These are phyloP conservation scores for Drosophila equinoxialis DNA, from an alignment of 1,140 invertebrate species.

Conservation along the genomic window DNA sequence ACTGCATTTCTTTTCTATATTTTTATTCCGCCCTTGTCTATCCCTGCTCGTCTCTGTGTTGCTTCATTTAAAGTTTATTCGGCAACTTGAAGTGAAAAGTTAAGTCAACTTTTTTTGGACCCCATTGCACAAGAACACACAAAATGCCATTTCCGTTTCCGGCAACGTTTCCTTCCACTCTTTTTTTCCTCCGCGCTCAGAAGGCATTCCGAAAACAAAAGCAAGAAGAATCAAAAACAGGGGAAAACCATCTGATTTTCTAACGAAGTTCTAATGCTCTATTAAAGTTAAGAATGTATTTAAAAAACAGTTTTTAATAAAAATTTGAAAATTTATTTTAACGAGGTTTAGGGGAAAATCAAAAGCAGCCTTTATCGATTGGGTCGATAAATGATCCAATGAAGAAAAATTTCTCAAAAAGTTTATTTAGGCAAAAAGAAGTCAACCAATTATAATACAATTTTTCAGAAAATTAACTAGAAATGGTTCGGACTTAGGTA, in stretches of 20 bases:
- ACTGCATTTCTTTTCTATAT: background rate
- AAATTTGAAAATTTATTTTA: too few relatives aligned
- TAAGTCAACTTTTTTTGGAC: conserved; percentile 69
- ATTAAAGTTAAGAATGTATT: background rate
- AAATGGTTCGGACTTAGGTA: background rate
- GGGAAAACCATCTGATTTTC: too few relatives aligned
- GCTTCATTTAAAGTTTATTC: conserved; percentile 75
- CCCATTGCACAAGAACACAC: conserved; percentile 62
- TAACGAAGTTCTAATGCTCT: conserved; percentile 21
- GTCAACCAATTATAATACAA: too few relatives aligned
- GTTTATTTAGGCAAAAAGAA: too few relatives aligned
- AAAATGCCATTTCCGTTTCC: conserved; percentile 81
- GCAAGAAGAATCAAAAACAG: conserved; percentile 17
- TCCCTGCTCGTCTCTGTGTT: conserved; percentile 9
- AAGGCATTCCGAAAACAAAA: conserved; percentile 42
- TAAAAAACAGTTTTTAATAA: too few relatives aligned
- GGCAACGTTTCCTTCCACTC: conserved; percentile 59
- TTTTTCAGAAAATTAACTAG: too few relatives aligned
- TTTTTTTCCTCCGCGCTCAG: conserved; percentile 37
- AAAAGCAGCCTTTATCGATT: too few relatives aligned
- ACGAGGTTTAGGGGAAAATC: too few relatives aligned
- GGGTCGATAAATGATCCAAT: too few relatives aligned
- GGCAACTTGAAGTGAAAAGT: conserved; percentile 78
- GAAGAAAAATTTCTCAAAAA: too few relatives aligned
- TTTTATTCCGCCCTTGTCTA: background rate